phyloP scores from a whole-genome alignment of 2,113 vertebrate genomes.

The Heterochromis multidens region DNA sequence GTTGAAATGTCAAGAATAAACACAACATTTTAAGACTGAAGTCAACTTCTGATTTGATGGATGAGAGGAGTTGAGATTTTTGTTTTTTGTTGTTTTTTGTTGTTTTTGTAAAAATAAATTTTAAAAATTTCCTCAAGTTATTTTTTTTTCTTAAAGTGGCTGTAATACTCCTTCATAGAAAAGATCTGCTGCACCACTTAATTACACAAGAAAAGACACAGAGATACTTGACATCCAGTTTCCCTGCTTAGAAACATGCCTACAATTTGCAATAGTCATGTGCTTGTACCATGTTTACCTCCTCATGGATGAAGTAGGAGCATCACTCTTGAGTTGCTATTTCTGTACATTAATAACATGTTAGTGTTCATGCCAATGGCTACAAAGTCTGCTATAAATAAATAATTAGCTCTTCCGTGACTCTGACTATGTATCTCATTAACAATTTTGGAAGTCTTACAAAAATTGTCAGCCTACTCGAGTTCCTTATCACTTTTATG shows the following conservation, averaged over 20 bases:
- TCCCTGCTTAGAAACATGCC: neutral
- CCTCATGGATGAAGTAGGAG: neutral
- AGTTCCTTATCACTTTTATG: neutral
- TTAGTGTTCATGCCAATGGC: neutral
- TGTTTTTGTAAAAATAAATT: neutral
- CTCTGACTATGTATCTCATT: neutral
- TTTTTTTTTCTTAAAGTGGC: neutral
- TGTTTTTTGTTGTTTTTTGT: no score
- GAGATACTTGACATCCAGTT: neutral
- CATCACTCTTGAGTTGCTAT: no score
- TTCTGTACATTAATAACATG: neutral
- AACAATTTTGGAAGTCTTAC: neutral
- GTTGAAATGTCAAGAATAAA: neutral
- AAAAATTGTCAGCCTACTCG: no score
- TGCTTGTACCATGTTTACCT: neutral
- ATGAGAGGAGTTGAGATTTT: neutral
- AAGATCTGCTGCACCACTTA: neutral
- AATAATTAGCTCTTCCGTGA: neutral
- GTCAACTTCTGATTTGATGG: neutral
- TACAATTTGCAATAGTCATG: neutral
- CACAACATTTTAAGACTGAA: neutral
- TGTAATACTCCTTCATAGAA: neutral
- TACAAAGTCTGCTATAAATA: neutral
- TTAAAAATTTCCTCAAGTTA: accelerated
- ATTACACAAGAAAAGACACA: neutral